phyloP scores from a whole-genome alignment of 2,113 vertebrate species.

The Tychaedon coryphoeus region DNA sequence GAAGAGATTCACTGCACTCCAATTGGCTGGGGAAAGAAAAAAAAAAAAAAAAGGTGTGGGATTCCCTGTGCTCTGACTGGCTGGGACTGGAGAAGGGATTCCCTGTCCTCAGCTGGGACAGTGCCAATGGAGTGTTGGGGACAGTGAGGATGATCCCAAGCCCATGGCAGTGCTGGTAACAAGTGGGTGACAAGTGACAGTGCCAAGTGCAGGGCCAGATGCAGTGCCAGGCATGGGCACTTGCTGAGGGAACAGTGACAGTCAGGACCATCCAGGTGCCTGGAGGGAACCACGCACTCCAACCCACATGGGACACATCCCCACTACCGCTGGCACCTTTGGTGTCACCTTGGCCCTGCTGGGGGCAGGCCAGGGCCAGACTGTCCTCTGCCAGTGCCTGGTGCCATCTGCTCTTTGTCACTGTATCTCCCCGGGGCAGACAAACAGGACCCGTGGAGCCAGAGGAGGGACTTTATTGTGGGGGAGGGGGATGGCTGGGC shows the following conservation, averaged over 20 bases:
- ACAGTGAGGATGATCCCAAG: not conserved
- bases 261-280: not conserved
- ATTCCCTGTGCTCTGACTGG: not conserved
- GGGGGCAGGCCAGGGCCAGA: not conserved
- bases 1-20: not conserved
- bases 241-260: not conserved
- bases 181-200: not conserved
- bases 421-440: not conserved
- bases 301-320: not conserved
- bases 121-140: not conserved
- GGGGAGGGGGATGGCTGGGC: not conserved
- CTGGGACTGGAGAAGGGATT: not conserved
- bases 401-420: not conserved
- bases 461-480: not conserved
- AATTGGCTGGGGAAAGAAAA: not conserved
- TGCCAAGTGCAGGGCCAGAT: not conserved
- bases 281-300: not conserved
- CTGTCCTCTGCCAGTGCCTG: not conserved
- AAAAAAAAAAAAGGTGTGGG: too few relatives aligned
- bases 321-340: fast-evolving
- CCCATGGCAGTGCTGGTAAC: not conserved
- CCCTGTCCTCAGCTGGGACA: not conserved
- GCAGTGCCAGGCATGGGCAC: not conserved
- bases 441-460: not conserved
- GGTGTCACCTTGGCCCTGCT: not conserved